These are phyloP conservation scores for Phalanger gymnotis DNA, from an alignment of 2,797 vertebrate species.

Conservation along the genomic window DNA sequence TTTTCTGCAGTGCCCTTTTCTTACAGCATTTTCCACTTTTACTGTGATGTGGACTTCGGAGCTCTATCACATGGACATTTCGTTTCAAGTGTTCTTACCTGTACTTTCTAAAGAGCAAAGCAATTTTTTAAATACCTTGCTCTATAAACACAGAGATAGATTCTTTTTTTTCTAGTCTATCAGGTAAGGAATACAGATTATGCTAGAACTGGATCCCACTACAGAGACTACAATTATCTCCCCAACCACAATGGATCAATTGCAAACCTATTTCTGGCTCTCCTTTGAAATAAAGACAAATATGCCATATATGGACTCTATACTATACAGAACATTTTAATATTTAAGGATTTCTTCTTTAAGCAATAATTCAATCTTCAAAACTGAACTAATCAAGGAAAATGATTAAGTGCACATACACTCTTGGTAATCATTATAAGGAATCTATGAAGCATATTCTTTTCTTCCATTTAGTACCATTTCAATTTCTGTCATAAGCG, in stretches of 20 bases:
- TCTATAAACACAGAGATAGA: constrained; percentile 69
- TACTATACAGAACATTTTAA: constrained; percentile 31
- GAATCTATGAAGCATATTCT: constrained; percentile 6
- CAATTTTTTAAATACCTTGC: constrained; percentile 64
- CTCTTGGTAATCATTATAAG: constrained; percentile 36
- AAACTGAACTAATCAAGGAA: constrained; percentile 61
- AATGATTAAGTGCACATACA: constrained; percentile 19
- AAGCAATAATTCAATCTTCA: constrained; percentile 54
- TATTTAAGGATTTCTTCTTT: constrained; percentile 37
- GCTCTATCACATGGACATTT: constrained; percentile 64
- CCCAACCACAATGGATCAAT: constrained; percentile 60
- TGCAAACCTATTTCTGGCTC: constrained; percentile 28
- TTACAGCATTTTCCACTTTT: constrained; percentile 51
- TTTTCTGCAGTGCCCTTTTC: constrained; percentile 58
- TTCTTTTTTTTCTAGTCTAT: constrained; percentile 71
- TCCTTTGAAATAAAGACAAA: background rate
- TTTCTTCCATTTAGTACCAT: constrained; percentile 64
- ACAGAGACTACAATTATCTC: constrained; percentile 1
- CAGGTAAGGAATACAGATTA: constrained; percentile 57
- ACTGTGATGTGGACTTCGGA: constrained; percentile 12
- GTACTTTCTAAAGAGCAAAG: constrained; percentile 76
- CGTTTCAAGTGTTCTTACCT: constrained; percentile 77
- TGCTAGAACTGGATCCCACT: constrained; percentile 59
- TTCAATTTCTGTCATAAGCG: constrained; percentile 59
- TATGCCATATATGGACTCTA: background rate